Conservation (phyloP, 2,888 invertebrate genomes). For the Drosophila sordidapex region DNA sequence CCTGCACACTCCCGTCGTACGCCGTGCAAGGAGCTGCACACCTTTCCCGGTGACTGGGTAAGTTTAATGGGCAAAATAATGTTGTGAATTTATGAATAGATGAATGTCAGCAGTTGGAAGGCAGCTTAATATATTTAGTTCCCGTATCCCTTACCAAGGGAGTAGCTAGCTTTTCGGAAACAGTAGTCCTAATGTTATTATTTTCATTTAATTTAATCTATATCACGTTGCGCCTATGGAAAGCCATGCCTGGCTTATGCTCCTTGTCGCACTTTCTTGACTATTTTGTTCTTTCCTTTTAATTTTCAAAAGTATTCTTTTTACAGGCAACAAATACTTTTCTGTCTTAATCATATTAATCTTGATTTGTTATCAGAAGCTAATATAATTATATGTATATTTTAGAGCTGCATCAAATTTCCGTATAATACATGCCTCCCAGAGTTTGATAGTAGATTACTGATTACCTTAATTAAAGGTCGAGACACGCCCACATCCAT, state of each 20-base stretch:
- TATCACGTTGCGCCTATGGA: neutral
- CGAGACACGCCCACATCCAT: neutral
- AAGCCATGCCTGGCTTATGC: neutral
- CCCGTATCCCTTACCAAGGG: neutral
- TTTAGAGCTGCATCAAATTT: neutral
- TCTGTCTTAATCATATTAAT: no score
- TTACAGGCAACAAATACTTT: no score
- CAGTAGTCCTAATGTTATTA: neutral
- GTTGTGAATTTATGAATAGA: neutral
- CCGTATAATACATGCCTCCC: neutral
- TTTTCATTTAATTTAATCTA: neutral
- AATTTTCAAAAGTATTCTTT: no score
- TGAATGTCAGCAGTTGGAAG: neutral
- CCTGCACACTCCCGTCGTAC: constrained; percentile 91
- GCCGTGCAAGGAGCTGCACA: constrained; percentile 88
- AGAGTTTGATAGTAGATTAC: neutral
- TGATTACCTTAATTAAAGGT: neutral
- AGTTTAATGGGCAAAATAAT: constrained; percentile 31
- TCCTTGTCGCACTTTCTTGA: no score
- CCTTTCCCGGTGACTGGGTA: constrained; percentile 84
- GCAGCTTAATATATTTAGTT: neutral
- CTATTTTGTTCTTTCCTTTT: no score
- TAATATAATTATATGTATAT: no score
- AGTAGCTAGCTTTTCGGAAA: neutral
- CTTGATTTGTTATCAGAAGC: no score